These are phyloP conservation scores for Megaceryle alcyon DNA, from an alignment of 2,797 vertebrate species.

Conservation along the genomic window DNA sequence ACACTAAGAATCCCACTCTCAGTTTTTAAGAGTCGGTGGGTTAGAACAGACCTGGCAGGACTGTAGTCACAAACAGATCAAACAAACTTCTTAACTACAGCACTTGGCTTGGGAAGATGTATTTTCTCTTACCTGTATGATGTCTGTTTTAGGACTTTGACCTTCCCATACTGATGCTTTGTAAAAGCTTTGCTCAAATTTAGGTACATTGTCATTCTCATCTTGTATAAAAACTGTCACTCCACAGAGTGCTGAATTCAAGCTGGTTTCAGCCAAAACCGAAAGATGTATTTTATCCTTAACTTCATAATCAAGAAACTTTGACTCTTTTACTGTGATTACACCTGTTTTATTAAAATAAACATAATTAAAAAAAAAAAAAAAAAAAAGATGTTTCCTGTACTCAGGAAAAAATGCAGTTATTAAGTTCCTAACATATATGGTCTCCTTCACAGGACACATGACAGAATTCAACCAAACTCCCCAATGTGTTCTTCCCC, in stretches of 20 bases:
- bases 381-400: no score
- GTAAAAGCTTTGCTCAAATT: conserved; percentile 84
- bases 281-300: conserved; percentile 80
- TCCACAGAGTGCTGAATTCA: conserved; percentile 81
- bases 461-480: not conserved
- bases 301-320: conserved; percentile 87
- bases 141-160: conserved; percentile 79
- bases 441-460: not conserved
- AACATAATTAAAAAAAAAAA: not conserved
- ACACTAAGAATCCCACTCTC: not conserved
- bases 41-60: not conserved
- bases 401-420: not conserved
- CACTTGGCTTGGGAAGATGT: not conserved
- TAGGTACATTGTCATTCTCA: conserved; percentile 87
- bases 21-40: not conserved
- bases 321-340: conserved; percentile 86
- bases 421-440: not conserved
- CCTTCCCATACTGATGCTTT: conserved; percentile 87
- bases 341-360: conserved; percentile 79
- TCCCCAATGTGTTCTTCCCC: not conserved
- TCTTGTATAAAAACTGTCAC: conserved; percentile 85
- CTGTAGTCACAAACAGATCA: not conserved
- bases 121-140: conserved; percentile 85
- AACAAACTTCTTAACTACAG: not conserved
- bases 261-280: conserved; percentile 84